Evolutionary conservation across 2,888 invertebrate genomes (phyloP).

Genomic region (Trissolcus brochymenae): DNA sequence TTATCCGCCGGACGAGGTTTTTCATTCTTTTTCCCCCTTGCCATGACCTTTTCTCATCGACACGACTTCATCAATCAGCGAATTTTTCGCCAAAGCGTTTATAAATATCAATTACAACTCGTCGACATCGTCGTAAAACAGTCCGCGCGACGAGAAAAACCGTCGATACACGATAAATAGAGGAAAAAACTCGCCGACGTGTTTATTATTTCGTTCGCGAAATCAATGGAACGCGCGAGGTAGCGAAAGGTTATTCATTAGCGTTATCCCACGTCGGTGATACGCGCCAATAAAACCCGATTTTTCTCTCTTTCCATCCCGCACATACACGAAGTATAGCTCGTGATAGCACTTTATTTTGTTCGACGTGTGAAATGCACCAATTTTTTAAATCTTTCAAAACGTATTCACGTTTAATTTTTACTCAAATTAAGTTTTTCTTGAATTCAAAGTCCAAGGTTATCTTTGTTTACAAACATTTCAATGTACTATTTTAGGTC

Average conservation of each 20-base stretch:
- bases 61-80: conserved; percentile 31
- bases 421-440: too few relatives aligned
- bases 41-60: conserved; percentile 32
- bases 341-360: too few relatives aligned
- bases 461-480: too few relatives aligned
- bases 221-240: conserved; percentile 47
- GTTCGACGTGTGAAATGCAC: neutral
- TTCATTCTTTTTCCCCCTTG: neutral
- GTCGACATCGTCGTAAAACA: conserved; percentile 42
- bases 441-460: too few relatives aligned
- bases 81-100: conserved; percentile 30
- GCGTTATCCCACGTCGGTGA: conserved; percentile 30
- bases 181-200: conserved; percentile 20
- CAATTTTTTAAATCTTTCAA: neutral
- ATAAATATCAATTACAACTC: conserved; percentile 45
- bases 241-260: conserved; percentile 50
- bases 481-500: too few relatives aligned
- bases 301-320: neutral
- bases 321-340: neutral
- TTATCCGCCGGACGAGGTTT: neutral
- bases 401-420: neutral
- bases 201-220: conserved; percentile 40
- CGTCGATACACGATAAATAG: conserved; percentile 21
- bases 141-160: conserved; percentile 20
- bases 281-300: conserved; percentile 27